A percentile compares a stretch with the other conserved stretches of the same genome.
These are phyloP conservation scores for Diploscapter pachys DNA, from an alignment of 1,140 invertebrate genomes.

Conservation along the genomic window DNA sequence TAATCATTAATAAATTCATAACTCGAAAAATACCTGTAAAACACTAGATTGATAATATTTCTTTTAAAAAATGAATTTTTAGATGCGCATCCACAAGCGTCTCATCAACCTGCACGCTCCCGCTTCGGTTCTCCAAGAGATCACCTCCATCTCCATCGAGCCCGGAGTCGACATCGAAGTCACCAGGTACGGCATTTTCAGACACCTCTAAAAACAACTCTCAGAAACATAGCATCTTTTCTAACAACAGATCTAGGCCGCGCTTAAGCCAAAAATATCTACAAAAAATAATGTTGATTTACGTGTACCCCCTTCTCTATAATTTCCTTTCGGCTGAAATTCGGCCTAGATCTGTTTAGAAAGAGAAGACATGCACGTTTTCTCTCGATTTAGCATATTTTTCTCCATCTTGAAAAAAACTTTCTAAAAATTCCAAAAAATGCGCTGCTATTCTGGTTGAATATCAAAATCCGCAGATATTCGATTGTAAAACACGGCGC, in stretches of 20 bases:
- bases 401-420: too few relatives aligned
- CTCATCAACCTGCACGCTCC: conserved; percentile 91
- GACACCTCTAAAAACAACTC: conserved; percentile 14
- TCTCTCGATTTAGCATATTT: too few relatives aligned
- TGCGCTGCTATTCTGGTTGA: too few relatives aligned
- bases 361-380: too few relatives aligned
- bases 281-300: not conserved
- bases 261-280: not conserved
- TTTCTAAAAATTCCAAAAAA: too few relatives aligned
- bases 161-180: conserved; percentile 99
- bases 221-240: conserved; percentile 14
- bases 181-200: conserved; percentile 79
- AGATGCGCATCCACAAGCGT: conserved; percentile 97
- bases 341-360: too few relatives aligned
- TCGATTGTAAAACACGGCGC: too few relatives aligned
- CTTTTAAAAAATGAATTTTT: conserved; percentile 64
- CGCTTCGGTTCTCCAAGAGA: conserved; percentile 93
- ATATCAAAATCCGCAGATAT: too few relatives aligned
- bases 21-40: too few relatives aligned
- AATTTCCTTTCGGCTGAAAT: too few relatives aligned
- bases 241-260: not conserved
- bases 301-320: too few relatives aligned
- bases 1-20: not conserved
- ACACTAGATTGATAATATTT: too few relatives aligned
- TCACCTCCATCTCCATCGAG: conserved; percentile 97